Evolutionary conservation across 2,888 invertebrate species (phyloP), one percentile per base, ranked within the genome.

Genomic region (Phymatocera aterrima): DNA sequence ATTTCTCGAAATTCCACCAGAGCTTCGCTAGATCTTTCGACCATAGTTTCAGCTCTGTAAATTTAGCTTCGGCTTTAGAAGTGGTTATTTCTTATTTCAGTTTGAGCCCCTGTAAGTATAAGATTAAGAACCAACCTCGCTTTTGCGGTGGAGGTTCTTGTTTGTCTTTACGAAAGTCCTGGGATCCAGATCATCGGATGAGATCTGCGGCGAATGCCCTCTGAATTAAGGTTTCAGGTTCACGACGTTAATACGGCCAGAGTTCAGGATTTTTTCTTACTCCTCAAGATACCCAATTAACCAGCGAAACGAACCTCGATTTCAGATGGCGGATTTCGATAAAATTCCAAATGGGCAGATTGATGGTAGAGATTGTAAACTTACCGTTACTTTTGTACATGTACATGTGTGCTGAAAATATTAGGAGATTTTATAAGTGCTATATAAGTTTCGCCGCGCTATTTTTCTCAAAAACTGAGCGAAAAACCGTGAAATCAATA

Each of bases 201-300:
- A 51, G 28, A 72, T 72, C 72, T 24, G n/a, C n/a, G 34, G 48
- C 18, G 51, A 48, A 43, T 48, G 31, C 48, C 51, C 43, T 51
- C 6, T 0, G 72, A 51, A 72, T 72, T 72, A 51, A 72, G 72
- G 72, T 51, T 34, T 72, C 51, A 72, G 51, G 15, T 18, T 31
- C n/a, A n/a, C 48, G 72, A 72, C 34, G 72, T 72, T 72, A 31
- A 72, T 72, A 72, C 72, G 72, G 72, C 51, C 18, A 51, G 72
- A 34, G 51, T 72, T 72, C 34, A 34, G 72, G 72, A 72, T 72
- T 18, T n/a, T n/a, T n/a, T 72, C n/a, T 18, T 51, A 34, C 18
- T 51, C 72, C 51, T 31, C 34, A 31, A 51, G 72, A 51, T 72
- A 51, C 72, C 34, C 72, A 51, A 51, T 72, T 72, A 48, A 12